Base-by-base conservation (phyloP, 1,140 invertebrate species). In the Elymnias hypermnestra region DNA sequence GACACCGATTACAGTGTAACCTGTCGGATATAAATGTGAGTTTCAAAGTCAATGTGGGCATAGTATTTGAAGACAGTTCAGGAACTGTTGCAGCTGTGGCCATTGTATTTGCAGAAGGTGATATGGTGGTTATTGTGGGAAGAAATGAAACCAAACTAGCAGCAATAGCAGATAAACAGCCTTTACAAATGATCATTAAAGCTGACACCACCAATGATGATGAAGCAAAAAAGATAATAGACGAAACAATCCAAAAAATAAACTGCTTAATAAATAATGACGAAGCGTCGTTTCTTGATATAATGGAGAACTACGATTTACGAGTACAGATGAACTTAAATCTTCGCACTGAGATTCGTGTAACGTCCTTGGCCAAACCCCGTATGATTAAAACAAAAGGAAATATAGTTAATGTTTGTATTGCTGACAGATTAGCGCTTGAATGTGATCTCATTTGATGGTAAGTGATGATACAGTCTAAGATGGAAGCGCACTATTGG, bases 371-470 rank as follows among this genome's bases (percentile, higher is more conserved):
- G 15, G 31, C 14, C n/a, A 7, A 15, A 1, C 31, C 31, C 1
- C 14, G 17, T 33, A 6, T 33, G 8, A 33, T 33, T 1, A 33
- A 33, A n/a, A 33, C 31, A 8, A 33, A 33, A 17, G 31, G 31
- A 1, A 33, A 33, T 10, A 33, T 33, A 6, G 15, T n/a, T n/a
- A n/a, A n/a, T n/a, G n/a, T n/a, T n/a, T n/a, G n/a, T n/a, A n/a
- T n/a, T n/a, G n/a, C n/a, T n/a, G n/a, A n/a, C n/a, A n/a, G n/a
- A n/a, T n/a, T n/a, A n/a, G n/a, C n/a, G n/a, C n/a, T n/a, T n/a
- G n/a, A n/a, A n/a, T n/a, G n/a, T n/a, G n/a, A n/a, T n/a, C n/a
- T n/a, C n/a, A n/a, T n/a, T n/a, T n/a, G n/a, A n/a, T n/a, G n/a
- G n/a, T n/a, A n/a, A n/a, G n/a, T n/a, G n/a, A n/a, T n/a, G n/a